A percentile compares a stretch with the other conserved stretches of the same genome.
phyloP scores from a whole-genome alignment of 1,140 invertebrate species.

The Catajapyx aquilonaris region DNA sequence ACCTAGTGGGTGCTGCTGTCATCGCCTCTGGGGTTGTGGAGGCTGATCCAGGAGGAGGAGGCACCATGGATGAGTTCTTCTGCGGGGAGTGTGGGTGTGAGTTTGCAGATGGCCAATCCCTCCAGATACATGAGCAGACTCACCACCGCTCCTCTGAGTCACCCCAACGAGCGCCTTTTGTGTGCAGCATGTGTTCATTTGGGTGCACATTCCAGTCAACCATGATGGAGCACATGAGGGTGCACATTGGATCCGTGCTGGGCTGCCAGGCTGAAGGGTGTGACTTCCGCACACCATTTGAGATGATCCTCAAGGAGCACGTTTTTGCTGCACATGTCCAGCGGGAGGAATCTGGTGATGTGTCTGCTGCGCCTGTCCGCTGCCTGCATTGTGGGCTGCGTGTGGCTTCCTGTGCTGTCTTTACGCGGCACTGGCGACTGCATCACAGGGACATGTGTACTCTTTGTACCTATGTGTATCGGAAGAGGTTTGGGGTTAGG shows the following conservation, averaged over 20 bases:
- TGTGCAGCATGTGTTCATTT: conserved; percentile 21
- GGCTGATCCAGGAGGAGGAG: conserved; percentile 18
- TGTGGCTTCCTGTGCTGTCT: conserved; percentile 11
- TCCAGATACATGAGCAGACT: conserved; percentile 22
- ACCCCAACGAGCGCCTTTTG: conserved; percentile 15
- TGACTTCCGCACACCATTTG: conserved; percentile 16
- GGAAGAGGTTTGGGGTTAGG: conserved; percentile 15
- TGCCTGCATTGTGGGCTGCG: conserved; percentile 20
- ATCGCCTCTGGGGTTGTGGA: conserved; percentile 27
- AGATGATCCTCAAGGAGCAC: conserved; percentile 16
- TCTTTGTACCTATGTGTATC: conserved; percentile 16
- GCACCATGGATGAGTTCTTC: conserved; percentile 20
- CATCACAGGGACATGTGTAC: conserved; percentile 17
- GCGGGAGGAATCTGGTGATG: conserved; percentile 11
- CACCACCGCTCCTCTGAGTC: conserved; percentile 17
- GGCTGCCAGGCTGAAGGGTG: conserved; percentile 17
- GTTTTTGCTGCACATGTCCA: conserved; percentile 15
- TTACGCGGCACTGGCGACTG: conserved; percentile 15
- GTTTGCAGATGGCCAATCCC: conserved; percentile 26
- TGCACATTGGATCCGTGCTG: conserved; percentile 20
- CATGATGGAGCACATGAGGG: conserved; percentile 26
- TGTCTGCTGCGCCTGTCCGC: no score
- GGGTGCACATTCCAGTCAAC: conserved; percentile 19
- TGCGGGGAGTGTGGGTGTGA: conserved; percentile 28
- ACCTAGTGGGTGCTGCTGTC: conserved; percentile 33